These are phyloP conservation scores for Tringa solitaria DNA, from an alignment of 2,113 vertebrate genomes.

Conservation along the genomic window DNA sequence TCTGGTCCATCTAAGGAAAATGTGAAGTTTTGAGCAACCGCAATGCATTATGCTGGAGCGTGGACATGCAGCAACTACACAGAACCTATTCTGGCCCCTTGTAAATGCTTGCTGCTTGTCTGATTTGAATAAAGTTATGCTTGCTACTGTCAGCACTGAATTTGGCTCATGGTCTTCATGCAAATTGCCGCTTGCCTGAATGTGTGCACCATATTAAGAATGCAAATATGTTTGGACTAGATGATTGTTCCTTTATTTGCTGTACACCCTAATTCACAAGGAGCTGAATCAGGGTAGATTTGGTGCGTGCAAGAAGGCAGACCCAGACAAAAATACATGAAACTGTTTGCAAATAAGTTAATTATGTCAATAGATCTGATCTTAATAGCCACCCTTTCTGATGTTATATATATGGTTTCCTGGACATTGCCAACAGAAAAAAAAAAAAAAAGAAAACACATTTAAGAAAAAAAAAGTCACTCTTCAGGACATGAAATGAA, in stretches of 20 bases:
- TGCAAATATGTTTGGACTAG: slow-evolving; percentile 66
- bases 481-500: neutral
- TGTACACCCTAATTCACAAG: slow-evolving; percentile 49
- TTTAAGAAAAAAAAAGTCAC: neutral
- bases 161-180: slow-evolving; percentile 59
- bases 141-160: slow-evolving; percentile 54
- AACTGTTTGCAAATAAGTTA: slow-evolving; percentile 65
- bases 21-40: neutral
- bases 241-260: slow-evolving; percentile 60
- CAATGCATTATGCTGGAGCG: neutral
- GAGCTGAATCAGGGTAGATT: slow-evolving; percentile 47
- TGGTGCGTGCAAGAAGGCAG: slow-evolving; percentile 7
- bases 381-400: neutral
- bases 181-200: slow-evolving; percentile 55
- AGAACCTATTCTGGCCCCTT: neutral
- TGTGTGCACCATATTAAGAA: slow-evolving; percentile 66
- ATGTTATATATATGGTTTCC: neutral
- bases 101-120: slow-evolving; percentile 9
- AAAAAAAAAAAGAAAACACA: neutral
- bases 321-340: slow-evolving; percentile 28
- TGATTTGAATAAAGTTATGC: slow-evolving; percentile 60
- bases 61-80: neutral
- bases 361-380: slow-evolving; percentile 36
- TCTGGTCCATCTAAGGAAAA: neutral
- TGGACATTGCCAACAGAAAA: neutral